Base-by-base conservation (phyloP, 2,888 invertebrate genomes). In the Epirrhoe tristata region DNA sequence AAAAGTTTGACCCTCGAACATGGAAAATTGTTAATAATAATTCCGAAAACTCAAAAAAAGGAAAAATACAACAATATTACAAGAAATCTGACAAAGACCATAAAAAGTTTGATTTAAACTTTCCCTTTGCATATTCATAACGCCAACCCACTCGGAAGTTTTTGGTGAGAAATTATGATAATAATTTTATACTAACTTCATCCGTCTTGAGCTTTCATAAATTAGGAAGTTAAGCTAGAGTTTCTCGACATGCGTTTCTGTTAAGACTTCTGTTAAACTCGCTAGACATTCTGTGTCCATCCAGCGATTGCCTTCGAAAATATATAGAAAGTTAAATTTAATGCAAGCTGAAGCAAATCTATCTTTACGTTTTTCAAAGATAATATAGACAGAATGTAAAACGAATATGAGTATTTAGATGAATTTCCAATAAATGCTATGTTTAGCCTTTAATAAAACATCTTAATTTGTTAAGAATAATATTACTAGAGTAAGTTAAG, bases 121-220 rank as follows among this genome's bases (percentile, higher is more conserved):
- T 89, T 83, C 81, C 80, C 82, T 86, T 90, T 91, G 91, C 88
- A 91, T 92, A 91, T 92, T 92, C 91, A 91, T 91, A 79, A 81
- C 79, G 81, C 77, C 86, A 90, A 89, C 87, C 89, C 88, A 87
- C 85, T 87, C 81, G 88, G 88, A 91, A 91, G 90, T 90, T 91
- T 89, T 89, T 86, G 91, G 90, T 90, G 89, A 87, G 90, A 89
- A 91, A 92, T 92, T 90, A 91, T 90, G 87, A 87, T 89, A 90
- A 91, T 90, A 88, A 90, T 89, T 90, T 90, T 88, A 88, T 87
- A 85, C 86, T 84, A 90, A 90, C 87, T 89, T 87, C 85, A 89
- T 89, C 86, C 86, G 83, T 88, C 90, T 89, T 88, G 78, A 78
- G 83, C 79, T 87, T 86, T 87, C 81, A 85, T 86, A 85, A 89